Evolutionary conservation across 2,888 invertebrate species (phyloP), one percentile per base, ranked within the genome.

Genomic region (Drosophila fulvimacula): DNA sequence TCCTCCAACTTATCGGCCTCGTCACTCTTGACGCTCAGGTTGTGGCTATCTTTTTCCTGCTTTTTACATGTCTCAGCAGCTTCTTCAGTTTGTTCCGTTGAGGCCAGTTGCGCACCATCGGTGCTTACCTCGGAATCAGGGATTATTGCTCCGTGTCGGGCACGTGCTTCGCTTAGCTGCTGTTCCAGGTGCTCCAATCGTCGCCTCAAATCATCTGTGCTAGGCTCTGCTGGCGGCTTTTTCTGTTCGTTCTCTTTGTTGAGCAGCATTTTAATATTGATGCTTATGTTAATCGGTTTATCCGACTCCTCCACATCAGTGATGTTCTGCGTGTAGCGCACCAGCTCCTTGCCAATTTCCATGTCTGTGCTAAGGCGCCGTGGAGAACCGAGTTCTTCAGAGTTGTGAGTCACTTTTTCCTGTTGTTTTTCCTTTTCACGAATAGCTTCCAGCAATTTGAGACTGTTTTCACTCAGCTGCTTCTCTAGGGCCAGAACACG

Each of bases 231-330:
- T 13, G 56, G 59, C 0, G 68, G 56, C 32, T 75, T 81, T 38
- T 69, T 76, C 10, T 49, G 70, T 7, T 85, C 88, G 3, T 57
- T 73, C 3, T 84, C 82, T 51, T 89, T 90, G 61, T 88, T 90
- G 15, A 91, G 66, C 49, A 83, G 57, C 91, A 91, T 91, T 78
- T 91, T 90, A n/a, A 91, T 91, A 57, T 91, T 91, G 21, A 91
- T 91, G 73, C 91, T 91, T 0, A 91, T 91, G 56, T 91, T 91
- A 11, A 91, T 89, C 13, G 91, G 91, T 39, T 88, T 91, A 42
- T 87, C 90, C 2, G 75, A 49, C 9, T 91, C 89, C 27, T 85
- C 90, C 11, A 88, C 60, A 30, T 91, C 91, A 6, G 82, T 82
- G 52, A 84, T 70, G 46, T 82, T 82, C 19, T 90, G 90, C 0